Conservation (phyloP, 2,797 vertebrate genomes). For the Myotis findleyi region DNA sequence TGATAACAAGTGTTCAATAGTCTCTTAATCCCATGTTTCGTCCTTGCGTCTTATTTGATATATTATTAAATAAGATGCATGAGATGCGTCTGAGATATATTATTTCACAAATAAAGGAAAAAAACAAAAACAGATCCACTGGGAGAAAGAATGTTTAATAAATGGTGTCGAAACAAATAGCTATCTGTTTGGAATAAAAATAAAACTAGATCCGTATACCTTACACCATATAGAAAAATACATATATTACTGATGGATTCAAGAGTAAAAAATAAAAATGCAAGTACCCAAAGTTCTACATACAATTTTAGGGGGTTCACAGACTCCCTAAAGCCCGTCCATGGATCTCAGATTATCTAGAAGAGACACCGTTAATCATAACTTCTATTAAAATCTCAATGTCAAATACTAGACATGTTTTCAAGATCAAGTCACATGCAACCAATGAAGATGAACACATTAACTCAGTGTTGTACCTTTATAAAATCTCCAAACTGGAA, state of each 20-base stretch:
- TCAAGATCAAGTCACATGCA: slow-evolving; percentile 79
- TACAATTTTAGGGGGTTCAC: slow-evolving; percentile 58
- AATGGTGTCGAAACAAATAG: slow-evolving; percentile 77
- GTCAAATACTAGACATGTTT: slow-evolving; percentile 59
- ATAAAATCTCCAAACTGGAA: slow-evolving; percentile 84
- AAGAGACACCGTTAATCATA: slow-evolving; percentile 62
- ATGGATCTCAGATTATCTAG: slow-evolving; percentile 62
- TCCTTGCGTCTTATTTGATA: background rate
- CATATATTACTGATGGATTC: slow-evolving; percentile 79
- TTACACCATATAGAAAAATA: slow-evolving; percentile 83
- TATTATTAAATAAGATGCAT: too few species aligned
- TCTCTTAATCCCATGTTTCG: slow-evolving; percentile 27
- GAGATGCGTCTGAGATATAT: background rate
- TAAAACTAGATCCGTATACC: slow-evolving; percentile 79
- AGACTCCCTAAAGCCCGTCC: slow-evolving; percentile 57
- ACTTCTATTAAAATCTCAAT: slow-evolving; percentile 73
- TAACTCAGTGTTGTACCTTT: slow-evolving; percentile 85
- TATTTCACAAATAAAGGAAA: background rate
- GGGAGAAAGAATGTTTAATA: slow-evolving; percentile 80
- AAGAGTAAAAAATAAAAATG: slow-evolving; percentile 81
- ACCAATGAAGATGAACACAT: slow-evolving; percentile 85
- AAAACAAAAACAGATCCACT: slow-evolving; percentile 57
- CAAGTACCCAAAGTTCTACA: slow-evolving; percentile 77
- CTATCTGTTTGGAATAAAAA: slow-evolving; percentile 79
- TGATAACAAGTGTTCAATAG: background rate